Conservation (phyloP, 2,888 invertebrate species). For the Eledona agricola region DNA sequence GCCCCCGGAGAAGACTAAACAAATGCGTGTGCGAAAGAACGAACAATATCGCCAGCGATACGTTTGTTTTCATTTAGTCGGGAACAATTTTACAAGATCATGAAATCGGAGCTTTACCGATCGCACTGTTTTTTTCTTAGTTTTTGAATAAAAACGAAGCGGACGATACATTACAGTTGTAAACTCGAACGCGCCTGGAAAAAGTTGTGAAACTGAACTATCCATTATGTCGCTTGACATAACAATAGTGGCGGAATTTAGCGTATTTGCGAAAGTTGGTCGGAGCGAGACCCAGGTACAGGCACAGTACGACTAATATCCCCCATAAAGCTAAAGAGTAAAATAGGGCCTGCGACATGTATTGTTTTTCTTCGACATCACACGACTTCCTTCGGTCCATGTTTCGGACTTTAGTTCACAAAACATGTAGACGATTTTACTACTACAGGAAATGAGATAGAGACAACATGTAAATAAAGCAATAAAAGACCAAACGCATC, state of each 20-base stretch:
- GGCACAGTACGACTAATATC: conserved; percentile 3
- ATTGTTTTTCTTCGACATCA: conserved; percentile 6
- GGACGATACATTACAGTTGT: conserved; percentile 19
- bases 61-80: too few relatives aligned
- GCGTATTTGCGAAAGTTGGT: conserved; percentile 15
- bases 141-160: conserved; percentile 7
- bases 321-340: conserved; percentile 13
- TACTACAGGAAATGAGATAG: conserved; percentile 57
- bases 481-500: conserved; percentile 57
- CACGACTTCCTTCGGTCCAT: conserved; percentile 12
- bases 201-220: conserved; percentile 18
- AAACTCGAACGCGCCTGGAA: conserved; percentile 10
- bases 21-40: conserved; percentile 21
- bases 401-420: conserved; percentile 47
- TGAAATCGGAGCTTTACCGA: conserved; percentile 22
- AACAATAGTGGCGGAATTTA: conserved; percentile 21
- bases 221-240: conserved; percentile 12
- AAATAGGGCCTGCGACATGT: conserved; percentile 1
- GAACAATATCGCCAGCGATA: too few relatives aligned
- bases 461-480: conserved; percentile 56
- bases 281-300: conserved; percentile 18
- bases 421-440: conserved; percentile 55
- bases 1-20: conserved; percentile 34
- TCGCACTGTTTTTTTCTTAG: conserved; percentile 9
- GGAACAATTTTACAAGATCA: conserved; percentile 20